Percentiles rank a stretch among this genome's conserved stretches.
Evolutionary conservation across 2,888 invertebrate genomes (phyloP).

Genomic region (Ctena decussata): DNA sequence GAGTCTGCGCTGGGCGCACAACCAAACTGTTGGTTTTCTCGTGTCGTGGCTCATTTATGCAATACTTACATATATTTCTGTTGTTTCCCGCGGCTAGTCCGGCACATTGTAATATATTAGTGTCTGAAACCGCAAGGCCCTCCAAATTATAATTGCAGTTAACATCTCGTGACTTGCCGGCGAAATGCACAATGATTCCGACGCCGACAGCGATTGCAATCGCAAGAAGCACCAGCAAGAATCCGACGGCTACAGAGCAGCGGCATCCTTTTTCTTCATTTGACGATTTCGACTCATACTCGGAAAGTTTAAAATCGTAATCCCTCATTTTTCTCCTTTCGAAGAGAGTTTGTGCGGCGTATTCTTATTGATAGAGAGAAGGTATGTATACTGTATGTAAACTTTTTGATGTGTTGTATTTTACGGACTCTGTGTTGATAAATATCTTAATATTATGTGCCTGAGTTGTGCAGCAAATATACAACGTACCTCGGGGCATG

Average conservation of each 20-base stretch:
- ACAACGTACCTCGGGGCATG: too few species aligned
- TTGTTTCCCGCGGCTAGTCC: conserved; percentile 16
- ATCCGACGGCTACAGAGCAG: conserved; percentile 62
- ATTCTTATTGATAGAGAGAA: too few species aligned
- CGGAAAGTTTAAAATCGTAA: conserved; percentile 16
- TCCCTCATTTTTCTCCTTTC: conserved; percentile 36
- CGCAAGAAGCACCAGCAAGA: conserved; percentile 66
- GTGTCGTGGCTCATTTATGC: too few species aligned
- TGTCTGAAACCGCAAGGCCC: background rate
- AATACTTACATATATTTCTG: conserved; percentile 31
- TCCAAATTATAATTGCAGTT: conserved; percentile 24
- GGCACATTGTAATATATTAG: background rate
- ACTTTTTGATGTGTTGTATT: too few species aligned
- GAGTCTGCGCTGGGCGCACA: too few species aligned
- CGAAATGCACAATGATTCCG: conserved; percentile 73
- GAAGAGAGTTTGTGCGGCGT: too few species aligned
- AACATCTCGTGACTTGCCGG: conserved; percentile 41
- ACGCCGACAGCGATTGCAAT: conserved; percentile 66
- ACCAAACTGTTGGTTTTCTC: too few species aligned
- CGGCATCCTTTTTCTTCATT: conserved; percentile 25
- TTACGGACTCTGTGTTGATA: too few species aligned
- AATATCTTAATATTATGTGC: too few species aligned
- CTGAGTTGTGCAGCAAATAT: too few species aligned
- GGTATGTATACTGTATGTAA: too few species aligned
- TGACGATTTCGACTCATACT: background rate